A percentile compares a stretch with the other conserved stretches of the same genome.
These are phyloP conservation scores for Cichladusa arquata DNA, from an alignment of 2,113 vertebrate species.

Conservation along the genomic window DNA sequence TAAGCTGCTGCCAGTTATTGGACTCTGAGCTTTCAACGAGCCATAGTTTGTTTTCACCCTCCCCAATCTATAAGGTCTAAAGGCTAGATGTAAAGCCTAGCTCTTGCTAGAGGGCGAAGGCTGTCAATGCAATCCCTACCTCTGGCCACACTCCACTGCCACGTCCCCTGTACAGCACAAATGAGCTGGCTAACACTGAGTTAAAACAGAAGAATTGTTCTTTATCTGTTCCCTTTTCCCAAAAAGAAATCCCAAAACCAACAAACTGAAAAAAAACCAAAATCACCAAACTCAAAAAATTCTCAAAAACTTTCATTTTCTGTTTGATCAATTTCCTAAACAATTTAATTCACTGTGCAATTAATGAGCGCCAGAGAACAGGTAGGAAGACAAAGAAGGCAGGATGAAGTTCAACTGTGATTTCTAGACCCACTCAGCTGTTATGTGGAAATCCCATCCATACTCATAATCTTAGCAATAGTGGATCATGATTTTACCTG, in stretches of 20 bases:
- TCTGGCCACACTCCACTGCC: neutral
- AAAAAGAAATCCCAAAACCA: neutral
- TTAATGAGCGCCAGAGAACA: neutral
- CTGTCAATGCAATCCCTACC: neutral
- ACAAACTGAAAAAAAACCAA: neutral
- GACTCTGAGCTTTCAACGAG: neutral
- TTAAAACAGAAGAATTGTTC: neutral
- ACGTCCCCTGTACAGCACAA: neutral
- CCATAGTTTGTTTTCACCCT: neutral
- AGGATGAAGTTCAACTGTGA: neutral
- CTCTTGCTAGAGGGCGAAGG: neutral
- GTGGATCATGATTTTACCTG: neutral
- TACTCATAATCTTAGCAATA: neutral
- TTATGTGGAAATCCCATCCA: neutral
- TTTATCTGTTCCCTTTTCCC: neutral
- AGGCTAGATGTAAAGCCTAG: neutral
- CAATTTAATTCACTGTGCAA: neutral
- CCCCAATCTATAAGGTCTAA: neutral
- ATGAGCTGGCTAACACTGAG: neutral
- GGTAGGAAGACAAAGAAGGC: neutral
- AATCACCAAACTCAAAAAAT: neutral
- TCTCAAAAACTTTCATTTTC: fast-evolving
- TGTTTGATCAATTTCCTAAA: neutral
- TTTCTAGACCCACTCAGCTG: neutral
- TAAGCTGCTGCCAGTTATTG: neutral